phyloP scores from a whole-genome alignment of 2,113 vertebrate species.

The Syngnathus scovelli region DNA sequence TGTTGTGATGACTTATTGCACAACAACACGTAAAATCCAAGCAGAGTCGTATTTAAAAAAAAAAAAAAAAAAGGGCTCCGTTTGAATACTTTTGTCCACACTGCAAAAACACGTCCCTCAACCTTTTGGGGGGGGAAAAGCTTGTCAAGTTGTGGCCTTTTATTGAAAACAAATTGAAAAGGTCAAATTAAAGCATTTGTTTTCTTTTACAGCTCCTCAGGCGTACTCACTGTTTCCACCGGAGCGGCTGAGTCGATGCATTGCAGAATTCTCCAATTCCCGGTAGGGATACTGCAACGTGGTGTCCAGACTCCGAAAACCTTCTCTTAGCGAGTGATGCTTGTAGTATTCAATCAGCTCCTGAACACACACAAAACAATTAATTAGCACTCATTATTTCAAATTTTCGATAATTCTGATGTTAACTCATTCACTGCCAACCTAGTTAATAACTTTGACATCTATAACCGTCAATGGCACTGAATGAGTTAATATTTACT shows the following conservation, averaged over 20 bases:
- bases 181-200: background rate
- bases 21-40: background rate
- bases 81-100: too few relatives aligned
- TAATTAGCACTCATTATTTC: too few relatives aligned
- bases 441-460: too few relatives aligned
- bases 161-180: conserved; percentile 3
- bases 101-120: background rate
- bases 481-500: too few relatives aligned
- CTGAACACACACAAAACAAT: conserved; percentile 57
- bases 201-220: background rate
- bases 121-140: background rate
- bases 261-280: conserved; percentile 75
- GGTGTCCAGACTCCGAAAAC: conserved; percentile 91
- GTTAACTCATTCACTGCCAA: too few relatives aligned
- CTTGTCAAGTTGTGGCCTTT: background rate
- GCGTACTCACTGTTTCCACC: conserved; percentile 80
- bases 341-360: conserved; percentile 96
- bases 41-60: background rate
- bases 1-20: background rate
- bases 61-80: background rate
- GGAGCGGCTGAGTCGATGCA: conserved; percentile 70
- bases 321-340: conserved; percentile 91
- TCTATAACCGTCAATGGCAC: too few relatives aligned
- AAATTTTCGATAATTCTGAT: too few relatives aligned
- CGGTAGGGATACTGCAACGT: conserved; percentile 89